phyloP scores from a whole-genome alignment of 2,113 vertebrate genomes.

The Sander vitreus region DNA sequence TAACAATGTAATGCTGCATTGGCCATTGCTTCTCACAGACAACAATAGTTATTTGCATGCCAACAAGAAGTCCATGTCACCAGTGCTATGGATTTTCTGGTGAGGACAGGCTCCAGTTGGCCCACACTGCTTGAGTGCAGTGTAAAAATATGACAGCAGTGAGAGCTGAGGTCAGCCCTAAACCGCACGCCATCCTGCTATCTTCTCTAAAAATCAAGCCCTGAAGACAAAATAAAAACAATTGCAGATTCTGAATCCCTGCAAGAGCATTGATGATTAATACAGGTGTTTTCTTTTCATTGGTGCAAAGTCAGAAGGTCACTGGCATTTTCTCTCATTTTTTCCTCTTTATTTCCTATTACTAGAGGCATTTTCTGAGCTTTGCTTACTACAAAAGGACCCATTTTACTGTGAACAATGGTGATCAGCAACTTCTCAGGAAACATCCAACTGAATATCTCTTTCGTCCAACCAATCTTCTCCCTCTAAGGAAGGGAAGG shows the following conservation, averaged over 20 bases:
- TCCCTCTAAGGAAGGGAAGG: not conserved
- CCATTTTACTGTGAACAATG: not conserved
- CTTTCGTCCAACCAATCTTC: not conserved
- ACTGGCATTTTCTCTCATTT: not conserved
- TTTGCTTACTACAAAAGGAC: not conserved
- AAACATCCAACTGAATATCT: not conserved
- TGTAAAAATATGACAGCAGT: constrained; percentile 7
- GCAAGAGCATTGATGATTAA: not conserved
- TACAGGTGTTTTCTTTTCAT: not conserved
- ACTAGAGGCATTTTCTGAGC: not conserved
- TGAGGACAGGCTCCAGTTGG: not conserved
- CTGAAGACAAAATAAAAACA: not conserved
- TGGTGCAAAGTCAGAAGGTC: constrained; percentile 8
- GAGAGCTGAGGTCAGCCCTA: constrained; percentile 9
- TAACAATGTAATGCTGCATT: too few relatives aligned
- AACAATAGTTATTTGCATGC: not conserved
- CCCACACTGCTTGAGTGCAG: constrained; percentile 10
- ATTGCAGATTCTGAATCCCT: not conserved
- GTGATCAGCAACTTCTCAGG: not conserved
- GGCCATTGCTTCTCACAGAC: not conserved
- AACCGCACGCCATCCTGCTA: not conserved
- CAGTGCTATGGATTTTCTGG: not conserved
- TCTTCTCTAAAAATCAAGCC: constrained; percentile 12
- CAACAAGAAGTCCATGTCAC: not conserved
- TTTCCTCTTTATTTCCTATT: not conserved